Base-by-base conservation (phyloP, 1,140 invertebrate species). In the Dreissena polymorpha region DNA sequence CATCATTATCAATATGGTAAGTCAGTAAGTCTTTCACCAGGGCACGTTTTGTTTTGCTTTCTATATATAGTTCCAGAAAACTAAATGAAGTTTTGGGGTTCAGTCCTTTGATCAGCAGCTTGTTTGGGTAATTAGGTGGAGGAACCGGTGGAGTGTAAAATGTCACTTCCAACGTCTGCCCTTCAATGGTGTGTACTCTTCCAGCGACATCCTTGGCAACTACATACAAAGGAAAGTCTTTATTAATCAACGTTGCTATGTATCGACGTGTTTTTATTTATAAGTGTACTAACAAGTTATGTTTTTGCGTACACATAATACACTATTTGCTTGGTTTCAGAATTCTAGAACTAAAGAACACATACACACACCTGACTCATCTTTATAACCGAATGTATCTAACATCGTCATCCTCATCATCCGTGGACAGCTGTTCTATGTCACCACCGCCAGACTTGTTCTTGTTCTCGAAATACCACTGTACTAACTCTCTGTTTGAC, bases 401-500 rank as follows among this genome's bases (percentile, higher is more conserved):
- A 2, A 67, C 63, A 76, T 67, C 63, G 12, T 76, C 74, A 10
- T 76, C 63, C 21, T 76, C 63, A 0, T 65, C 57, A 27, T 78
- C 69, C 23, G 75, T 77, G 0, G 23, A 14, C 25, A 79, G 65
- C 18, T 29, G 55, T 49, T 79, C 71, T 14, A 83, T 64, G 5
- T 76, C 74, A 50, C 60, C 60, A 50, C 86, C 86, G 55, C 84
- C 86, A 51, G 78, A 27, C 64, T 79, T 71, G 10, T 80, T 68
- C 39, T 50, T 77, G 63, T 69, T 83, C 67, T 85, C 80, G 81
- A 87, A 87, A 68, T 87, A 87, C 13, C 75, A 63, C 14, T 71
- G 49, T 8, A 87, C 21, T 10, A 71, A 83, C 23, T 85, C 80
- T 60, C 78, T 70, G 16, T 74, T 78, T 18, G 64, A 69, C 14